A percentile compares a stretch with the other conserved stretches of the same genome.
These are phyloP conservation scores for Cairina moschata DNA, from an alignment of 2,113 vertebrate species.

Conservation along the genomic window DNA sequence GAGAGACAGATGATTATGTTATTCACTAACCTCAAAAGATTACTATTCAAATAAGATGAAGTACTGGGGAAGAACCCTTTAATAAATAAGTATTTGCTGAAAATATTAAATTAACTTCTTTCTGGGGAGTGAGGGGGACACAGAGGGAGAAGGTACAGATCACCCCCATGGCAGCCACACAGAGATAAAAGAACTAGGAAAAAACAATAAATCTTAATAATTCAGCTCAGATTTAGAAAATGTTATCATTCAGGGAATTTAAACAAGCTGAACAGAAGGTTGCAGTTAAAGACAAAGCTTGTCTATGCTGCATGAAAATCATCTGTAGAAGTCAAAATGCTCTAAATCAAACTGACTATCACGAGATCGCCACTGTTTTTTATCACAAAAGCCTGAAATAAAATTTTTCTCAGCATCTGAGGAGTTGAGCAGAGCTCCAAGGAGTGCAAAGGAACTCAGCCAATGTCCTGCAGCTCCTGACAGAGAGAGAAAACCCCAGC, in stretches of 20 bases:
- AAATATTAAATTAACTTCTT: not conserved
- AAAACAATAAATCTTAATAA: not conserved
- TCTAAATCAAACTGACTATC: not conserved
- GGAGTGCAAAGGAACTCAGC: not conserved
- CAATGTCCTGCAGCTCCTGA: not conserved
- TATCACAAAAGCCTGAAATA: not conserved
- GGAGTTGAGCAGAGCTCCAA: not conserved
- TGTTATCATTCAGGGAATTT: not conserved
- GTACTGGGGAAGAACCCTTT: not conserved
- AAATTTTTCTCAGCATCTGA: not conserved
- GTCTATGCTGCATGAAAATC: not conserved
- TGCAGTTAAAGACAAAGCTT: not conserved
- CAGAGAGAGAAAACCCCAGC: not conserved
- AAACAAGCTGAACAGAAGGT: not conserved
- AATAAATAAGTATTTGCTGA: not conserved
- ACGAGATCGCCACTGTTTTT: not conserved
- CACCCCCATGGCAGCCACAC: not conserved
- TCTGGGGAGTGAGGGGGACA: too few relatives aligned
- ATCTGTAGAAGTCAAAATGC: not conserved
- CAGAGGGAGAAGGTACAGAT: not conserved
- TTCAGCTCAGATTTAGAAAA: not conserved
- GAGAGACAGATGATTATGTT: not conserved
- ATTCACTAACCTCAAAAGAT: constrained; percentile 18
- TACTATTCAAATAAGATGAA: not conserved
- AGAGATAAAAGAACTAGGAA: not conserved